Evolutionary conservation across 2,113 vertebrate species (phyloP).

Genomic region (Talpa occidentalis): DNA sequence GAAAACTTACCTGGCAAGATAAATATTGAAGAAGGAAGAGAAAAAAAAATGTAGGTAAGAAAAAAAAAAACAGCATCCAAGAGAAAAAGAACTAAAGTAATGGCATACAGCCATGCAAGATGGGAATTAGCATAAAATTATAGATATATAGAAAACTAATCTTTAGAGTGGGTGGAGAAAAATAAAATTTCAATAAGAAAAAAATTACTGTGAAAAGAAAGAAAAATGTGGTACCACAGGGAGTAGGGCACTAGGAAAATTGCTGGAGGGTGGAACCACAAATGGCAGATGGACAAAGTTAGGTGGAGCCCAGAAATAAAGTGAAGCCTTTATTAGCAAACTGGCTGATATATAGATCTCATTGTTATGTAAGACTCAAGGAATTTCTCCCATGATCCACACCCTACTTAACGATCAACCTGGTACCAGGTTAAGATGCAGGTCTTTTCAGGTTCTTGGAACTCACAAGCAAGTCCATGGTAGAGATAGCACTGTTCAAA

Average conservation of each 20-base stretch:
- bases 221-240: conserved; percentile 60
- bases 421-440: conserved; percentile 51
- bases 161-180: conserved; percentile 1
- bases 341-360: conserved; percentile 57
- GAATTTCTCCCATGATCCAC: conserved; percentile 67
- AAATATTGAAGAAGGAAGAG: background rate
- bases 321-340: conserved; percentile 65
- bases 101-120: background rate
- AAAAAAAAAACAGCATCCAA: background rate
- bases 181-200: conserved; percentile 56
- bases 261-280: conserved; percentile 58
- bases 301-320: conserved; percentile 74
- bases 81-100: conserved; percentile 16
- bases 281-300: conserved; percentile 69
- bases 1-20: background rate
- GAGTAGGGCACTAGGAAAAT: conserved; percentile 66
- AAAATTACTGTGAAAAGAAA: conserved; percentile 50
- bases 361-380: conserved; percentile 66
- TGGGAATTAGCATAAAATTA: conserved; percentile 19
- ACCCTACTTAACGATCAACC: conserved; percentile 50
- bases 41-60: background rate
- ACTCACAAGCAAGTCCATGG: background rate
- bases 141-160: background rate
- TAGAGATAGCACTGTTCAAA: conserved; percentile 8
- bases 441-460: conserved; percentile 45